Evolutionary conservation across 1,140 invertebrate genomes (phyloP).

Genomic region (Saccostrea cuccullata): DNA sequence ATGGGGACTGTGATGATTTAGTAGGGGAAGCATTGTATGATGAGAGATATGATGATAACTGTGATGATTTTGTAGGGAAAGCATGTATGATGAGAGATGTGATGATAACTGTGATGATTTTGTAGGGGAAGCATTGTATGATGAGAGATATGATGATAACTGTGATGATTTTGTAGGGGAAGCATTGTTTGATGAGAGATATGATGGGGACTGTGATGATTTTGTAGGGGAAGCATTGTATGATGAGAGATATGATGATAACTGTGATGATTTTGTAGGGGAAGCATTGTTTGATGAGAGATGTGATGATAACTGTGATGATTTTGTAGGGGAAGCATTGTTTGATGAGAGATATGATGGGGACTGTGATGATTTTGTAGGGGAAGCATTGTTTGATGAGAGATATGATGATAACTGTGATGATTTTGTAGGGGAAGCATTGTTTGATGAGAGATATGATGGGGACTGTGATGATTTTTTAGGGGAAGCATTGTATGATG

Average conservation of each 20-base stretch:
- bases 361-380: not conserved
- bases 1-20: no score
- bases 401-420: no score
- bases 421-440: conserved; percentile 1
- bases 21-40: conserved; percentile 27
- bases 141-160: no score
- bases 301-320: no score
- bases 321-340: conserved; percentile 11
- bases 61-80: not conserved
- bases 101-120: no score
- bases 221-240: conserved; percentile 22
- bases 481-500: conserved; percentile 30
- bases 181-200: conserved; percentile 19
- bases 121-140: conserved; percentile 27
- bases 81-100: conserved; percentile 13
- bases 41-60: no score
- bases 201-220: no score
- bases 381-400: conserved; percentile 25
- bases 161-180: not conserved
- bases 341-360: conserved; percentile 11
- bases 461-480: not conserved
- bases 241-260: conserved; percentile 11
- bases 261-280: not conserved
- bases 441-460: conserved; percentile 16
- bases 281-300: conserved; percentile 20